Conservation (phyloP, 1,140 invertebrate genomes). For the Centruroides vittatus region DNA sequence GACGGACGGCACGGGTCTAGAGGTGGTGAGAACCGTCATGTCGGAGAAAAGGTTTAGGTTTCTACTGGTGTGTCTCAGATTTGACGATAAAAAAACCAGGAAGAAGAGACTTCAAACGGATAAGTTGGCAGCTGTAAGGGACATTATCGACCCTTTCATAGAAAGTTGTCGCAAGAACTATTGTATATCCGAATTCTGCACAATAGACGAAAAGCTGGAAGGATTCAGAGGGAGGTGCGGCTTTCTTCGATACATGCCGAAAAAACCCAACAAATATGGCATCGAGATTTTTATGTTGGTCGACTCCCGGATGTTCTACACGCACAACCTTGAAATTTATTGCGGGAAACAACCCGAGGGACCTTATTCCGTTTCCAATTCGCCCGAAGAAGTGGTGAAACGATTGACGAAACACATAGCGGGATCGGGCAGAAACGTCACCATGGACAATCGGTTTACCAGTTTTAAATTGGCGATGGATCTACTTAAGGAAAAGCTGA, state of each 20-base stretch:
- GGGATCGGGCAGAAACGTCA: constrained; percentile 10
- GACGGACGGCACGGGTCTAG: background rate
- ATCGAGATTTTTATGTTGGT: constrained; percentile 16
- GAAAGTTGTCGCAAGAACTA: constrained; percentile 12
- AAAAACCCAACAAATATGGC: constrained; percentile 20
- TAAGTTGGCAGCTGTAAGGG: constrained; percentile 14
- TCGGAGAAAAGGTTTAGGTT: constrained; percentile 1
- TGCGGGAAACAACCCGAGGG: constrained; percentile 12
- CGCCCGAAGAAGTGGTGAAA: constrained; percentile 6
- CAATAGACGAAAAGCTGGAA: background rate
- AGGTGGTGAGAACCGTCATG: background rate
- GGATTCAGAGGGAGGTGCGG: constrained; percentile 15
- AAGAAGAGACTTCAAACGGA: background rate
- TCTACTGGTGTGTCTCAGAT: background rate
- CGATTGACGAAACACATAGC: constrained; percentile 4
- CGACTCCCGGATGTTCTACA: constrained; percentile 14
- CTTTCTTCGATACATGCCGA: constrained; percentile 16
- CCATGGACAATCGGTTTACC: constrained; percentile 16
- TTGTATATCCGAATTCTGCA: constrained; percentile 7
- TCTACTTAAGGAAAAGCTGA: constrained; percentile 13
- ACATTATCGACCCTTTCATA: constrained; percentile 15
- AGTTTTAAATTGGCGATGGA: background rate
- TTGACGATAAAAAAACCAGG: background rate
- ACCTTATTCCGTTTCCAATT: constrained; percentile 7
- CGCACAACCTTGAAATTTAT: constrained; percentile 16